Percentiles rank a stretch among this genome's conserved stretches.
Conservation (phyloP, 2,888 invertebrate species). For the Ectobius pallidus region DNA sequence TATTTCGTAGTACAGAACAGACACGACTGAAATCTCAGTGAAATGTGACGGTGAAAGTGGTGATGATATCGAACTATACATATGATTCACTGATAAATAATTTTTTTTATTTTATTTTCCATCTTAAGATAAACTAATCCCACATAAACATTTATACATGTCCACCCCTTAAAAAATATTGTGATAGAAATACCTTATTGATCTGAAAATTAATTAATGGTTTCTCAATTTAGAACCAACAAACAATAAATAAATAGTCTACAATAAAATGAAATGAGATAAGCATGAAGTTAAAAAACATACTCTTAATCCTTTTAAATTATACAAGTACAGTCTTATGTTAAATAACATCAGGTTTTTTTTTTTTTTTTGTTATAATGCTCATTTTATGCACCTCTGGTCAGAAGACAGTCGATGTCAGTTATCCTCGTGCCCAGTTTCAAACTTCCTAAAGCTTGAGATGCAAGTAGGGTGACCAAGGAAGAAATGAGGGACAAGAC, state of each 20-base stretch:
- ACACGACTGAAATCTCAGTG: constrained; percentile 2
- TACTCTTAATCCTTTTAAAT: too few species aligned
- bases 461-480: too few species aligned
- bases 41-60: background rate
- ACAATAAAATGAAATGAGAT: background rate
- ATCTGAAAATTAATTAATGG: background rate
- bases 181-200: background rate
- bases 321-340: too few species aligned
- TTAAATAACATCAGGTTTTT: too few species aligned
- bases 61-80: too few species aligned
- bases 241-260: background rate
- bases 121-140: background rate
- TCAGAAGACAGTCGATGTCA: too few species aligned
- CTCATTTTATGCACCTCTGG: too few species aligned
- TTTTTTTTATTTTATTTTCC: background rate
- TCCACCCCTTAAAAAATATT: background rate
- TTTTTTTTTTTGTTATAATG: too few species aligned
- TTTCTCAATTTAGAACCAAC: background rate
- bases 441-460: too few species aligned
- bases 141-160: background rate
- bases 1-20: constrained; percentile 4
- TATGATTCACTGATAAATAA: background rate
- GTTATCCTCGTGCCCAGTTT: too few species aligned
- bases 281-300: too few species aligned
- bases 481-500: too few species aligned